Percentiles rank a stretch among this genome's conserved stretches.
Evolutionary conservation across 2,797 vertebrate species (phyloP).

Genomic region (Cirrhinus mrigala): DNA sequence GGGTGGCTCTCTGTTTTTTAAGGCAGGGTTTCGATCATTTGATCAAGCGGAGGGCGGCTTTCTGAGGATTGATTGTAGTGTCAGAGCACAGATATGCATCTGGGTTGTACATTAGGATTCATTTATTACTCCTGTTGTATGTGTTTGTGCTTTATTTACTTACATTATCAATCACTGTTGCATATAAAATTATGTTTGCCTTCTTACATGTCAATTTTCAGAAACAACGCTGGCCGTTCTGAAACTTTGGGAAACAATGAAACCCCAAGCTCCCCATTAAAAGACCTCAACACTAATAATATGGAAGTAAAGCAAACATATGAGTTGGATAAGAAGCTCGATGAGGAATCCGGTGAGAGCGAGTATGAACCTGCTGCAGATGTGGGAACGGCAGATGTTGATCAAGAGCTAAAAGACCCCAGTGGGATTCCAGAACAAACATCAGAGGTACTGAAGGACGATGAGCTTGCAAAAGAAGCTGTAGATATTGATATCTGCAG

Average conservation of each 20-base stretch:
- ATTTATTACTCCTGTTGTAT: slow-evolving; percentile 30
- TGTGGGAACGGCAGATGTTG: slow-evolving; percentile 42
- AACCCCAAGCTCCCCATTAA: slow-evolving; percentile 59
- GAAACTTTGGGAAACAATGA: slow-evolving; percentile 59
- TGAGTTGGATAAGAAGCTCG: slow-evolving; percentile 16
- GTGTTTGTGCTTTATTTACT: slow-evolving; percentile 18
- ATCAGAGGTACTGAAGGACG: slow-evolving; percentile 47
- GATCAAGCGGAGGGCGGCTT: not conserved
- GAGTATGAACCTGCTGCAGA: slow-evolving; percentile 16
- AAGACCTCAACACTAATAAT: slow-evolving; percentile 45
- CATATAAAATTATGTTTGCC: slow-evolving; percentile 33
- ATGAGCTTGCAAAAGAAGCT: slow-evolving; percentile 46
- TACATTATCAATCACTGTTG: slow-evolving; percentile 38
- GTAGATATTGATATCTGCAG: slow-evolving; percentile 49
- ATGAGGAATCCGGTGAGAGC: slow-evolving; percentile 51
- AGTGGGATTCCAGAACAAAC: slow-evolving; percentile 48
- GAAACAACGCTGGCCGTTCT: slow-evolving; percentile 60
- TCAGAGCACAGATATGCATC: slow-evolving; percentile 30
- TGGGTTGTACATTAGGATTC: slow-evolving; percentile 17
- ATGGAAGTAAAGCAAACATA: slow-evolving; percentile 28
- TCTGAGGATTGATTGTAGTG: slow-evolving; percentile 19
- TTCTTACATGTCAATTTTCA: slow-evolving; percentile 64
- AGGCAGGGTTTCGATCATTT: slow-evolving; percentile 30
- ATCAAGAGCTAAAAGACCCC: slow-evolving; percentile 56
- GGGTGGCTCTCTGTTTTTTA: not conserved